A percentile compares a stretch with the other conserved stretches of the same genome.
Conservation (phyloP, 2,113 vertebrate species). For the Columba janthina region DNA sequence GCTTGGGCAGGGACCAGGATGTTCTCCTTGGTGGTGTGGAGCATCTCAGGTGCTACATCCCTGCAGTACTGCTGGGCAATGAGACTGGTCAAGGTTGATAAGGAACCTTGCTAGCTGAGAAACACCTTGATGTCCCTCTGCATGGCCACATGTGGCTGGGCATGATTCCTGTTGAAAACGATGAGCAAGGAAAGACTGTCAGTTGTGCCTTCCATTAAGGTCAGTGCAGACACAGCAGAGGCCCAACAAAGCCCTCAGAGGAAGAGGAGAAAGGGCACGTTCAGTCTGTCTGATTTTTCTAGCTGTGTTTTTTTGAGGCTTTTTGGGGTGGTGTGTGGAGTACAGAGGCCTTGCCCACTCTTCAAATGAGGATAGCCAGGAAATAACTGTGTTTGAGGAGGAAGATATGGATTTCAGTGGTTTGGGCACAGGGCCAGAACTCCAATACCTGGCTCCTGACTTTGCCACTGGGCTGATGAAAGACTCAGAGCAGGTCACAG, state of each 20-base stretch:
- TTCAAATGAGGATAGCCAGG: neutral
- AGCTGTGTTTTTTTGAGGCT: neutral
- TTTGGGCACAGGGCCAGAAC: neutral
- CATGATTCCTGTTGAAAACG: neutral
- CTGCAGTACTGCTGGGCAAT: neutral
- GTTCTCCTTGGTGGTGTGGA: neutral
- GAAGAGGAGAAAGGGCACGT: neutral
- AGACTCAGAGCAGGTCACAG: neutral
- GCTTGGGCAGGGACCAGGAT: neutral
- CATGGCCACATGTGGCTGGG: neutral
- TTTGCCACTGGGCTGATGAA: neutral
- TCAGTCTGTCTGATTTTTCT: neutral
- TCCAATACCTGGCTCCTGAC: neutral
- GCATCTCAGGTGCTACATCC: rapidly evolving
- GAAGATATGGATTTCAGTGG: neutral
- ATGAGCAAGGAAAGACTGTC: neutral
- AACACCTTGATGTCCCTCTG: neutral
- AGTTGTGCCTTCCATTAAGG: neutral
- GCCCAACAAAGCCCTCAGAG: neutral
- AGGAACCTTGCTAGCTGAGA: neutral
- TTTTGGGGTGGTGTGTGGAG: neutral
- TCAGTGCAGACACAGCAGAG: neutral
- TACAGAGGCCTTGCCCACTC: neutral
- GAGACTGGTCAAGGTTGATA: neutral
- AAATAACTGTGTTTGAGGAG: neutral